These are phyloP conservation scores for Antheraea pernyi DNA, from an alignment of 1,140 invertebrate genomes.

Conservation along the genomic window DNA sequence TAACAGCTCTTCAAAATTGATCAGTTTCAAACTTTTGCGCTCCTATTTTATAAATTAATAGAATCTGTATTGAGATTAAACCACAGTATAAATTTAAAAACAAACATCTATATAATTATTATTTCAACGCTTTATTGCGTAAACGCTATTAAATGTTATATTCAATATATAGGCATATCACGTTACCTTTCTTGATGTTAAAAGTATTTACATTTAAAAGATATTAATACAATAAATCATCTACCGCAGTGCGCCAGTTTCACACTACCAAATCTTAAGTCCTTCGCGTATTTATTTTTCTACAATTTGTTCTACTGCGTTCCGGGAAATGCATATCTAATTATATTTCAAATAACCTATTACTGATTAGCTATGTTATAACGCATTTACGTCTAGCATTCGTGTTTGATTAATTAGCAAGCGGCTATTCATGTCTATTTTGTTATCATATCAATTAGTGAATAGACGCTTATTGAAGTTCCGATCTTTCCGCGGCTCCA, in stretches of 20 bases:
- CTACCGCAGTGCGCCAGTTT: neutral
- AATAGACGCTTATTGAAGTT: too few relatives aligned
- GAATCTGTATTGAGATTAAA: too few relatives aligned
- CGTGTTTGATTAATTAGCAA: too few relatives aligned
- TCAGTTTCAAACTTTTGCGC: too few relatives aligned
- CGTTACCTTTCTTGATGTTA: neutral
- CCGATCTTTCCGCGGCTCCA: too few relatives aligned
- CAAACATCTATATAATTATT: neutral
- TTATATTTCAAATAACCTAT: neutral
- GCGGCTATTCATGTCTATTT: too few relatives aligned
- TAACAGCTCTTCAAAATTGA: too few relatives aligned
- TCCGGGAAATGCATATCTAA: neutral
- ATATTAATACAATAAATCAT: constrained; percentile 2
- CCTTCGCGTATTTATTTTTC: neutral
- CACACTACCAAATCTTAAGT: neutral
- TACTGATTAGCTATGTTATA: too few relatives aligned
- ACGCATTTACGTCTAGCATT: too few relatives aligned
- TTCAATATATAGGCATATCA: neutral
- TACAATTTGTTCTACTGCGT: neutral
- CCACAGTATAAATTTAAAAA: too few relatives aligned
- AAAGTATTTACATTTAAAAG: neutral
- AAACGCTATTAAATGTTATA: neutral
- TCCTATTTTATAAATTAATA: too few relatives aligned
- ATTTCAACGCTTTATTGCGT: neutral
- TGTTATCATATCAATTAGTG: too few relatives aligned